Percentiles rank a stretch among this genome's conserved stretches.
Conservation (phyloP, 2,888 invertebrate genomes). For the Chloroclystis v-ata region DNA sequence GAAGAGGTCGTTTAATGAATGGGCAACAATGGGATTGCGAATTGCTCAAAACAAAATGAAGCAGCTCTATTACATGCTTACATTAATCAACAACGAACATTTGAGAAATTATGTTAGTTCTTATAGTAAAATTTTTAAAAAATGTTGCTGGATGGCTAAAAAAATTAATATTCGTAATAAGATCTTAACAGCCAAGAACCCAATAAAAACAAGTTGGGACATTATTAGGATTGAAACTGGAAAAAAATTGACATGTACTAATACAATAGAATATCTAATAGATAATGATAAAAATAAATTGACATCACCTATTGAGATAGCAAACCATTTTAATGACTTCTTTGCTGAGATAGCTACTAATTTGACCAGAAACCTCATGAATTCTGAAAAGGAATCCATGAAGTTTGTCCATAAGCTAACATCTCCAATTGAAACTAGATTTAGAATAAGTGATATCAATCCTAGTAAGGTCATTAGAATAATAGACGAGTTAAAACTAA, state of each 20-base stretch:
- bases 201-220: not conserved
- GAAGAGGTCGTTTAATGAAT: too few species aligned
- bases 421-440: not conserved
- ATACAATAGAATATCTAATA: not conserved
- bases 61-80: too few species aligned
- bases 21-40: too few species aligned
- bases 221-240: slow-evolving; percentile 2
- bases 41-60: too few species aligned
- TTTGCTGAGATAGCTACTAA: not conserved
- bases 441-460: not conserved
- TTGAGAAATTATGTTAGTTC: too few species aligned
- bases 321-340: not conserved
- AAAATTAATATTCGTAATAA: too few species aligned
- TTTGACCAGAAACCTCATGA: not conserved
- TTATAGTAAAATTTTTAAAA: too few species aligned
- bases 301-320: not conserved
- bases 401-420: not conserved
- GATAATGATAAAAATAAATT: not conserved
- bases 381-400: not conserved
- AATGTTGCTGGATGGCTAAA: too few species aligned
- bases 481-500: not conserved
- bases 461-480: not conserved
- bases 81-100: too few species aligned
- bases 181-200: not conserved
- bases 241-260: not conserved